phyloP scores from a whole-genome alignment of 1,140 invertebrate species.

The Steinernema feltiae region DNA sequence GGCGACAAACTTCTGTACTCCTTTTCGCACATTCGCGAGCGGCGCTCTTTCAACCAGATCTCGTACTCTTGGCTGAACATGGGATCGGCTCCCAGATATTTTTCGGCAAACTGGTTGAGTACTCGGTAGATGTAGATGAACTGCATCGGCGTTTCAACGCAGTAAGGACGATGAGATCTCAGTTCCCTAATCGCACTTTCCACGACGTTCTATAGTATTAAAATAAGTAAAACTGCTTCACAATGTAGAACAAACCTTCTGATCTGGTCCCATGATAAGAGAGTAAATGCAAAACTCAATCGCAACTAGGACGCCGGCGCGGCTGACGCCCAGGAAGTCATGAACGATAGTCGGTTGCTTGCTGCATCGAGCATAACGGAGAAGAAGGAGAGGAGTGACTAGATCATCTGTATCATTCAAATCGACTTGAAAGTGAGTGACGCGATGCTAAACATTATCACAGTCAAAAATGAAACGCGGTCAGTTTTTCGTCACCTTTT shows the following conservation, averaged over 20 bases:
- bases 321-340: constrained; percentile 51
- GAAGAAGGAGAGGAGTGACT: constrained; percentile 42
- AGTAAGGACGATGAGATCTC: constrained; percentile 47
- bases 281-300: constrained; percentile 47
- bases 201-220: constrained; percentile 41
- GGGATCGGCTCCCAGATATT: constrained; percentile 17
- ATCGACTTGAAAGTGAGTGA: constrained; percentile 55
- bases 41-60: constrained; percentile 48
- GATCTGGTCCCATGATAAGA: constrained; percentile 45
- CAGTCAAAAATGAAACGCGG: not conserved
- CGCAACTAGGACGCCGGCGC: constrained; percentile 49
- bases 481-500: too few species aligned
- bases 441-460: constrained; percentile 32
- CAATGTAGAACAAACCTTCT: constrained; percentile 46
- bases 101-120: constrained; percentile 35
- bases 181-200: constrained; percentile 52
- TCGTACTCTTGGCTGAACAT: constrained; percentile 46
- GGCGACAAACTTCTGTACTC: constrained; percentile 53
- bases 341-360: constrained; percentile 44
- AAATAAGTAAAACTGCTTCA: not conserved
- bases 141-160: constrained; percentile 55
- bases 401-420: constrained; percentile 53
- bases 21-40: constrained; percentile 48
- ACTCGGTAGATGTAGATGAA: constrained; percentile 35
- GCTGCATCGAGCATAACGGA: constrained; percentile 43